These are phyloP conservation scores for Eledone cirrhosa DNA, from an alignment of 2,888 invertebrate species.

Conservation along the genomic window DNA sequence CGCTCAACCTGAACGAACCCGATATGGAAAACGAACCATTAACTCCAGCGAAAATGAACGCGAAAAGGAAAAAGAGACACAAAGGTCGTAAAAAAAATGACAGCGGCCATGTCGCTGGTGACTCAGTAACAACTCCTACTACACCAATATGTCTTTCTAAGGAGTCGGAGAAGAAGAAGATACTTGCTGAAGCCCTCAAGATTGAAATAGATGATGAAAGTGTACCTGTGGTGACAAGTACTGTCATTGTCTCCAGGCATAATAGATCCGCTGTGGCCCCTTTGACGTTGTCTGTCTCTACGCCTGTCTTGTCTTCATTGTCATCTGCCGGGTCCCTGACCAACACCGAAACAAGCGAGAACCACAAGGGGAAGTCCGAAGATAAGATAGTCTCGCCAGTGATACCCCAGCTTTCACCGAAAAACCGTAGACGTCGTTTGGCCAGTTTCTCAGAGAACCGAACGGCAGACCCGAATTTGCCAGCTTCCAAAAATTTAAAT, in stretches of 20 bases:
- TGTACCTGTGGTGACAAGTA: not conserved
- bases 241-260: conserved; percentile 15
- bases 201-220: conserved; percentile 41
- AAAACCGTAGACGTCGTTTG: conserved; percentile 48
- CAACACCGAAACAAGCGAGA: conserved; percentile 14
- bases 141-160: conserved; percentile 34
- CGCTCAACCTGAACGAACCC: conserved; percentile 77
- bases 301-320: not conserved
- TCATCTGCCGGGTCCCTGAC: conserved; percentile 1
- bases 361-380: conserved; percentile 34
- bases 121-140: conserved; percentile 13
- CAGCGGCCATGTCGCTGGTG: conserved; percentile 40
- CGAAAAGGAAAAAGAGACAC: conserved; percentile 48
- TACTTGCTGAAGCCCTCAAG: conserved; percentile 50
- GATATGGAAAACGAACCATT: conserved; percentile 53
- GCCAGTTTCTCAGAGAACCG: conserved; percentile 47
- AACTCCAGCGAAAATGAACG: conserved; percentile 32
- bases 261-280: not conserved
- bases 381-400: conserved; percentile 60
- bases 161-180: conserved; percentile 43
- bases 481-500: conserved; percentile 36
- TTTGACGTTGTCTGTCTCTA: conserved; percentile 29
- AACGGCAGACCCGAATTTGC: conserved; percentile 34
- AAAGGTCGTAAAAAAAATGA: conserved; percentile 45
- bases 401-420: conserved; percentile 54